Percentiles rank a stretch among this genome's conserved stretches.
Evolutionary conservation across 2,113 vertebrate genomes (phyloP).

Genomic region (Callionymus lyra): DNA sequence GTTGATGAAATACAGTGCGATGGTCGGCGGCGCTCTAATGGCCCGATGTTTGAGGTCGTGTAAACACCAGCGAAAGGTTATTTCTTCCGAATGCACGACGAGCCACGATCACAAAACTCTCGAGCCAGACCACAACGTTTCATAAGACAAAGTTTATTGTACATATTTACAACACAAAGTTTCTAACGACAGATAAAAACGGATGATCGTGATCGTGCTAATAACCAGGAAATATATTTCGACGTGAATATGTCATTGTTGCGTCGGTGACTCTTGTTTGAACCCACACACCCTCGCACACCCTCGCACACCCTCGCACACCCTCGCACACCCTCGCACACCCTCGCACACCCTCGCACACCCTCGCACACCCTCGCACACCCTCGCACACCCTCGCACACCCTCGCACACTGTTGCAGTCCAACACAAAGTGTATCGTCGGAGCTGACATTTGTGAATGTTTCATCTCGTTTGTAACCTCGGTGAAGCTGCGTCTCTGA

Average conservation of each 20-base stretch:
- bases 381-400: too few species aligned
- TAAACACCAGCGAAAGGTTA: conserved; percentile 15
- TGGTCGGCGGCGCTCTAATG: conserved; percentile 26
- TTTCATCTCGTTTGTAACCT: conserved; percentile 13
- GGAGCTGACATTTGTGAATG: conserved; percentile 12
- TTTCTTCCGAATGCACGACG: conserved; percentile 6
- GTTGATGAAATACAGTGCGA: conserved; percentile 20
- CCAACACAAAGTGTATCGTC: conserved; percentile 32
- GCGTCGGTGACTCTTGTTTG: too few species aligned
- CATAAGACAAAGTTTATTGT: conserved; percentile 45
- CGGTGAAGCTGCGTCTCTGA: conserved; percentile 13
- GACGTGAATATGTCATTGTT: too few species aligned
- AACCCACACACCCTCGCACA: too few species aligned
- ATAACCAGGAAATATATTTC: too few species aligned
- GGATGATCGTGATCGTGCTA: too few species aligned
- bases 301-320: too few species aligned
- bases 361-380: too few species aligned
- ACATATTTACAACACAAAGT: conserved; percentile 62
- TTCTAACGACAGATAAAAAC: conserved; percentile 2
- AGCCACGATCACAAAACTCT: conserved; percentile 17
- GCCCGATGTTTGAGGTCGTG: conserved; percentile 21
- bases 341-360: too few species aligned
- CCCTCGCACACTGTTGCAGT: too few species aligned
- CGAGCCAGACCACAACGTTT: conserved; percentile 18
- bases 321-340: too few species aligned